phyloP scores from a whole-genome alignment of 2,797 vertebrate genomes.

The Periparus ater region DNA sequence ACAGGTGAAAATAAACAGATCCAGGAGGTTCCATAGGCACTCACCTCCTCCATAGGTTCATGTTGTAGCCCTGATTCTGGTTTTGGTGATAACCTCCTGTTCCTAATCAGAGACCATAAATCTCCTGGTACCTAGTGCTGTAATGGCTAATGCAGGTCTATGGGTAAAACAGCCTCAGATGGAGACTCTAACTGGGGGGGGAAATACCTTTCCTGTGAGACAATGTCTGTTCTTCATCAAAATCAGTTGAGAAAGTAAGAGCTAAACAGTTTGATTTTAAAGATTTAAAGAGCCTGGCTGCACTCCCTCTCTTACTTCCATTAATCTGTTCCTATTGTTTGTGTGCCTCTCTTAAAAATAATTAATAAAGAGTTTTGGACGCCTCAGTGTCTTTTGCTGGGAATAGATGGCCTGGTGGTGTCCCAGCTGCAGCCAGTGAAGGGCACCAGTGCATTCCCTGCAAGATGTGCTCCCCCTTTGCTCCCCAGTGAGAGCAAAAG shows the following conservation, averaged over 20 bases:
- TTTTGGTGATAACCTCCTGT: neutral
- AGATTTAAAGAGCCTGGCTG: constrained; percentile 1
- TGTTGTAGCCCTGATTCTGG: neutral
- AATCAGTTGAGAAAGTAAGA: constrained; percentile 42
- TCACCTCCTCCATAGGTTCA: rapidly evolving
- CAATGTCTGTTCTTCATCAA: constrained; percentile 67
- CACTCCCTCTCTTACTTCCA: neutral
- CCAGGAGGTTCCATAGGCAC: neutral
- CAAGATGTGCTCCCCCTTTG: neutral
- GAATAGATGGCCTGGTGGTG: neutral
- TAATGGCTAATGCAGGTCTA: constrained; percentile 53
- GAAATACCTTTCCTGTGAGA: constrained; percentile 67
- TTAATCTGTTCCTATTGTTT: neutral
- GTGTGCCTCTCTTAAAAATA: neutral
- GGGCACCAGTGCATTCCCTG: neutral
- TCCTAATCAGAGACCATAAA: constrained; percentile 45
- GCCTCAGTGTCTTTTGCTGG: neutral
- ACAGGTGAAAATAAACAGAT: neutral
- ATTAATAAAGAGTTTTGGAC: neutral
- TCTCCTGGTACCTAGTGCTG: neutral
- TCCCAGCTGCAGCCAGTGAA: neutral
- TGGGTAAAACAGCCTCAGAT: constrained; percentile 2
- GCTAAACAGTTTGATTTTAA: neutral
- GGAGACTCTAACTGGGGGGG: neutral
- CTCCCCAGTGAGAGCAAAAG: neutral